Base-by-base conservation (phyloP, 2,797 vertebrate genomes). In the Pseudochromis fuscus region DNA sequence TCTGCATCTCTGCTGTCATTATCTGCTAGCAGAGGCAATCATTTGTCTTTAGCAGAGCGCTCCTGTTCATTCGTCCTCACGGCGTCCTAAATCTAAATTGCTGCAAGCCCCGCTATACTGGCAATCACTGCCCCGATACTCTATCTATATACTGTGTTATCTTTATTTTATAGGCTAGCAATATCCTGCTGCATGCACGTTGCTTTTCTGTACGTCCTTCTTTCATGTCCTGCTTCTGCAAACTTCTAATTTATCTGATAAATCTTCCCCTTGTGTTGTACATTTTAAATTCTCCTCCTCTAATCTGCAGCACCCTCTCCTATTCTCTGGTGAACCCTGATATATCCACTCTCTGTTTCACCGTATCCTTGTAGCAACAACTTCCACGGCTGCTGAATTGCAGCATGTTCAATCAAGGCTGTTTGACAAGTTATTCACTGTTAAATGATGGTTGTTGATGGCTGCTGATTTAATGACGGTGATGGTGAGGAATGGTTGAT, bases 21-120 rank as follows among this genome's bases (percentile, higher is more conserved):
- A 83, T 71, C 72, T 58, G 56, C 67, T 16, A 3, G 33, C 52
- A 35, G 63, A 75, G 40, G 40, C 49, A 63, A 73, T 75, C 58
- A 62, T 82, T 86, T 76, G 73, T 71, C 72, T 67, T 52, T 19
- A 61, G 63, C 51, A 1, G 18, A 40, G 11, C 2, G 3, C 31
- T 52, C 21, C 35, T 19, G 33, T 75, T 75, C 57, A 53, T 82
- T 72, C 13, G 19, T 59, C 67, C 72, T 71, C 65, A 8, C 62
- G 42, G 51, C 45, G 12, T 79, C 72, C 69, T 64, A 63, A 44
- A 71, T 77, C 67, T 55, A 77, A 82, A 80, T 82, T 35, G 28
- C 66, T 52, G 50, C 65, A 52, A 38, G 27, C 53, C 60, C 50
- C 27, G 45, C 51, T 62, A 24, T 30, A 38, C 31, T 4, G 2